Percentiles rank a stretch among this genome's conserved stretches.
Evolutionary conservation across 2,113 vertebrate genomes (phyloP).

Genomic region (Tor tambroides): DNA sequence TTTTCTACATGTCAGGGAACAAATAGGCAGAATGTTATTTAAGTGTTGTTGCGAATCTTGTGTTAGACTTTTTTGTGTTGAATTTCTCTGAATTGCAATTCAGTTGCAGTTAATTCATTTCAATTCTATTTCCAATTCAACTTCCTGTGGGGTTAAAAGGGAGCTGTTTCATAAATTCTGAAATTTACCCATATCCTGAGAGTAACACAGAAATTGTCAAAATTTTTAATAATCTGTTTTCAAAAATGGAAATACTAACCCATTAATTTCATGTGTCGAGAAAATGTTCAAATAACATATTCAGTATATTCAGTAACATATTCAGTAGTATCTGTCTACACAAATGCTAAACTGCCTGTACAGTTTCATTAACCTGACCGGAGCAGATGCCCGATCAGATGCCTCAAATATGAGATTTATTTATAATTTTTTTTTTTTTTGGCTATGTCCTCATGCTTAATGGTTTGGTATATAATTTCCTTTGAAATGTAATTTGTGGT

Average conservation of each 20-base stretch:
- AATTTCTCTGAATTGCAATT: neutral
- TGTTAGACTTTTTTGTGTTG: neutral
- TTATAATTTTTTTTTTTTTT: too few species aligned
- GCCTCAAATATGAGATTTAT: neutral
- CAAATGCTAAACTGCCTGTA: neutral
- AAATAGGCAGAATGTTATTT: neutral
- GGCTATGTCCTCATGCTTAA: neutral
- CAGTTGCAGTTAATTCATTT: too few species aligned
- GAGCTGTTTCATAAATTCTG: too few species aligned
- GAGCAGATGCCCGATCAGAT: slow-evolving; percentile 19
- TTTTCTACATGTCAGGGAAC: neutral
- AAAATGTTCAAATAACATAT: neutral
- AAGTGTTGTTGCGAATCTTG: neutral
- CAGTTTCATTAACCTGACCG: neutral
- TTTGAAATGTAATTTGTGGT: slow-evolving; percentile 39
- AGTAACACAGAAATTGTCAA: neutral
- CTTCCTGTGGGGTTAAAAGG: too few species aligned
- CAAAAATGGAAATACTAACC: neutral
- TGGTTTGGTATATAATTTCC: slow-evolving; percentile 24
- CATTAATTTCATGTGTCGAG: neutral
- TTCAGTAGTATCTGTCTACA: neutral
- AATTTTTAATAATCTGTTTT: neutral
- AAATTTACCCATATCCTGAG: too few species aligned
- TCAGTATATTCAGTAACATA: neutral
- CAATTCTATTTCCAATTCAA: too few species aligned